Percentiles rank a stretch among this genome's conserved stretches.
phyloP scores from a whole-genome alignment of 2,797 vertebrate genomes.

The Botia almorhae region DNA sequence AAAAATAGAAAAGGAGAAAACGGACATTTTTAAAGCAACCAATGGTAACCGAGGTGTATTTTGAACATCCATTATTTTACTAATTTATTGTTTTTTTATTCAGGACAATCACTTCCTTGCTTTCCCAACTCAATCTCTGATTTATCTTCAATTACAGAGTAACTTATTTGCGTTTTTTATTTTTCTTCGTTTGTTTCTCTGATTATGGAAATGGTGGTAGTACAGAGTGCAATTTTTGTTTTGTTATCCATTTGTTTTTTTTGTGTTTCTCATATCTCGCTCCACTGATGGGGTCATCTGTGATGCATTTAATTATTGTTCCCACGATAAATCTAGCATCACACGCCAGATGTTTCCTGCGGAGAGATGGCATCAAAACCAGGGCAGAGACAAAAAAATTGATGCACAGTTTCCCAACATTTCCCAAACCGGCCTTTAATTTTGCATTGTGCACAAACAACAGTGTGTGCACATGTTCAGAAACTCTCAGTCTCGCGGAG shows the following conservation, averaged over 20 bases:
- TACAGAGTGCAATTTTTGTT: constrained; percentile 37
- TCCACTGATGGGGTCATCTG: constrained; percentile 55
- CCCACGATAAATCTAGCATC: constrained; percentile 73
- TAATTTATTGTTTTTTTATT: constrained; percentile 16
- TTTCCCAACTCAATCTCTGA: not conserved
- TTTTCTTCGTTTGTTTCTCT: not conserved
- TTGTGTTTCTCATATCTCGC: constrained; percentile 33
- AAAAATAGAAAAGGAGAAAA: constrained; percentile 1
- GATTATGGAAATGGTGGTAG: constrained; percentile 4
- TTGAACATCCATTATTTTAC: not conserved
- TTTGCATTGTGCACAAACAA: constrained; percentile 44
- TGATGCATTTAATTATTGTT: constrained; percentile 55
- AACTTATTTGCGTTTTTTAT: not conserved
- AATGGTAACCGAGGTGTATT: not conserved
- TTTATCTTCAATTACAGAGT: constrained; percentile 13
- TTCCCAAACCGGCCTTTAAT: constrained; percentile 42
- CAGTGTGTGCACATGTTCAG: constrained; percentile 22
- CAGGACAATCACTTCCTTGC: not conserved
- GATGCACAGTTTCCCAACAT: constrained; percentile 49
- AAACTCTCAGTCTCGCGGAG: not conserved
- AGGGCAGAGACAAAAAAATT: constrained; percentile 58
- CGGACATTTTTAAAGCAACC: not conserved
- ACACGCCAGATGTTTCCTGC: constrained; percentile 77
- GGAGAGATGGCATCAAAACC: constrained; percentile 64
- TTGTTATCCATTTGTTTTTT: constrained; percentile 29